phyloP scores from a whole-genome alignment of 1,140 invertebrate species.

The Drosophila tani region DNA sequence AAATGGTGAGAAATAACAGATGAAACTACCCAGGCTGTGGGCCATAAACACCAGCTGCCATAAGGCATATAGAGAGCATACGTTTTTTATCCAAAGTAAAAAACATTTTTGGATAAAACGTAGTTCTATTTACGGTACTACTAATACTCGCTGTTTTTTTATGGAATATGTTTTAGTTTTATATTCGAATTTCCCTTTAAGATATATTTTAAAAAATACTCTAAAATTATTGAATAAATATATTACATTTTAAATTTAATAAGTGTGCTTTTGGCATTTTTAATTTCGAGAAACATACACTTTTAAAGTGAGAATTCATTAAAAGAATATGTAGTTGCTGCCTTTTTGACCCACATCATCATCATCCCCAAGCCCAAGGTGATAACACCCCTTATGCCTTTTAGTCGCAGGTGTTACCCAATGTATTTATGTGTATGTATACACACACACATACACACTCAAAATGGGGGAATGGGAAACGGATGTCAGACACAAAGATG shows the following conservation, averaged over 20 bases:
- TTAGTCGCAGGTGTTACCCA: constrained; percentile 31
- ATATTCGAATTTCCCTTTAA: too few relatives aligned
- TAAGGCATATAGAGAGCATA: not conserved
- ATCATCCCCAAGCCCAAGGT: constrained; percentile 4
- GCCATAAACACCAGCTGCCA: constrained; percentile 44
- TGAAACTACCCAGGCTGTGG: constrained; percentile 40
- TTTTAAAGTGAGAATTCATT: constrained; percentile 16
- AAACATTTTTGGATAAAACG: too few relatives aligned
- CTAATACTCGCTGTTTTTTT: too few relatives aligned
- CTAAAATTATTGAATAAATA: too few relatives aligned
- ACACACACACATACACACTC: not conserved
- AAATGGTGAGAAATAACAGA: constrained; percentile 35
- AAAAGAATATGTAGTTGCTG: not conserved
- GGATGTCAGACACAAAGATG: constrained; percentile 19
- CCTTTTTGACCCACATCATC: constrained; percentile 8
- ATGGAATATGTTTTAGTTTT: too few relatives aligned
- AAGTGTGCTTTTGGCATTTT: too few relatives aligned
- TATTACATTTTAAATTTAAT: too few relatives aligned
- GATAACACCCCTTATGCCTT: constrained; percentile 29
- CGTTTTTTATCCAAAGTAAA: too few relatives aligned
- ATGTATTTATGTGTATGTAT: not conserved
- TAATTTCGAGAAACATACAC: not conserved
- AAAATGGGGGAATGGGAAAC: constrained; percentile 19
- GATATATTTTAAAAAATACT: too few relatives aligned
- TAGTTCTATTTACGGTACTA: too few relatives aligned